A percentile compares a stretch with the other conserved stretches of the same genome.
phyloP scores from a whole-genome alignment of 2,797 vertebrate species.

The Epinephelus coioides region DNA sequence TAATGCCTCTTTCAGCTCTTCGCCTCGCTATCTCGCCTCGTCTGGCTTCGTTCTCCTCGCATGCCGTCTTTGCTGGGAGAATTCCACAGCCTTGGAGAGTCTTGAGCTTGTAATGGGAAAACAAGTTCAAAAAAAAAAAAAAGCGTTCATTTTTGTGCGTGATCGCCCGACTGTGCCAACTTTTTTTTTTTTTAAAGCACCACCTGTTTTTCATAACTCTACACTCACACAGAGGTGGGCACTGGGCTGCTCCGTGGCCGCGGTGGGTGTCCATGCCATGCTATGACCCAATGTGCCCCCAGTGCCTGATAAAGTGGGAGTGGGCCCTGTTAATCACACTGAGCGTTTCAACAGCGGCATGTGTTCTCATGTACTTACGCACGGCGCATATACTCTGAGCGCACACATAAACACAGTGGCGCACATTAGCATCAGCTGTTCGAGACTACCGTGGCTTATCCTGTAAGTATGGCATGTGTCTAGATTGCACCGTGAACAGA shows the following conservation, averaged over 20 bases:
- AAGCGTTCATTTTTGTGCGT: constrained; percentile 55
- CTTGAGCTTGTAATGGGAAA: constrained; percentile 73
- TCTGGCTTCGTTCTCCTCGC: constrained; percentile 74
- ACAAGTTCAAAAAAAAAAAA: constrained; percentile 56
- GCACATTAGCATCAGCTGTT: constrained; percentile 77
- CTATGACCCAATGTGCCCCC: constrained; percentile 70
- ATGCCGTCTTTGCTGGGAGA: constrained; percentile 71
- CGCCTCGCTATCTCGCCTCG: constrained; percentile 72
- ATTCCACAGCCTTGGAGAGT: constrained; percentile 77
- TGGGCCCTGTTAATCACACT: constrained; percentile 67
- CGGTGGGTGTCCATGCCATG: constrained; percentile 65
- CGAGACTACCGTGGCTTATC: constrained; percentile 69
- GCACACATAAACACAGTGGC: constrained; percentile 63
- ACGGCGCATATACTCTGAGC: constrained; percentile 41
- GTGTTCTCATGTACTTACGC: constrained; percentile 54
- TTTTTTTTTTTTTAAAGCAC: constrained; percentile 54
- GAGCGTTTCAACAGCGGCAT: constrained; percentile 50
- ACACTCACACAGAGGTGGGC: constrained; percentile 55
- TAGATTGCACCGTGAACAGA: constrained; percentile 47
- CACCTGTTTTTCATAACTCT: constrained; percentile 78
- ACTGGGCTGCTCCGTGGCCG: constrained; percentile 39
- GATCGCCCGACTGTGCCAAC: constrained; percentile 61
- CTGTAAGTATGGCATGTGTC: constrained; percentile 65
- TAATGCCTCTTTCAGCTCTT: constrained; percentile 78
- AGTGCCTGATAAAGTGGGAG: constrained; percentile 69